phyloP scores from a whole-genome alignment of 1,140 invertebrate species.

The Apis dorsata region DNA sequence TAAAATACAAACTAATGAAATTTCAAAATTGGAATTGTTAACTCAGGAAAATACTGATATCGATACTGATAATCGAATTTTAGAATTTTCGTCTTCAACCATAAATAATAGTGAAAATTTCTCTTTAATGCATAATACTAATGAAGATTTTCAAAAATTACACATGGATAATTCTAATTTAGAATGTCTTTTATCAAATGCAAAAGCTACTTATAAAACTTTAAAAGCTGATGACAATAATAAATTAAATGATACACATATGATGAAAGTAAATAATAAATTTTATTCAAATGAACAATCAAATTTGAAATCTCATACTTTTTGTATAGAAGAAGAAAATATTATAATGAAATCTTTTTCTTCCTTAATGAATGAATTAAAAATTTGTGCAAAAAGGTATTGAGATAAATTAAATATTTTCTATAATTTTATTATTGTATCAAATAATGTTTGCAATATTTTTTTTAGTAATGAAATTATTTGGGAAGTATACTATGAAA shows the following conservation, averaged over 20 bases:
- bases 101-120: not conserved
- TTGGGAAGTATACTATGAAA: slow-evolving; percentile 62
- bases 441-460: slow-evolving; percentile 2
- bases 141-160: not conserved
- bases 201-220: not conserved
- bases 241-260: not conserved
- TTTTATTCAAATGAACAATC: not conserved
- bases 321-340: not conserved
- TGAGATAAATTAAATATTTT: not conserved
- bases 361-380: slow-evolving; percentile 48
- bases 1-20: not conserved
- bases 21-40: not conserved
- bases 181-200: not conserved
- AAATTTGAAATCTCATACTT: not conserved
- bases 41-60: not conserved
- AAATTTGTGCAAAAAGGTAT: slow-evolving; percentile 49
- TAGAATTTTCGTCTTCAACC: not conserved
- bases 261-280: not conserved
- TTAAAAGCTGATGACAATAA: not conserved
- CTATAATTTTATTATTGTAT: not conserved
- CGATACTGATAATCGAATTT: not conserved
- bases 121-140: not conserved
- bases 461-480: slow-evolving; percentile 69
- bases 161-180: not conserved
- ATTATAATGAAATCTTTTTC: slow-evolving; percentile 37